phyloP scores from a whole-genome alignment of 2,888 invertebrate species.

The Anagyrus pseudococci region DNA sequence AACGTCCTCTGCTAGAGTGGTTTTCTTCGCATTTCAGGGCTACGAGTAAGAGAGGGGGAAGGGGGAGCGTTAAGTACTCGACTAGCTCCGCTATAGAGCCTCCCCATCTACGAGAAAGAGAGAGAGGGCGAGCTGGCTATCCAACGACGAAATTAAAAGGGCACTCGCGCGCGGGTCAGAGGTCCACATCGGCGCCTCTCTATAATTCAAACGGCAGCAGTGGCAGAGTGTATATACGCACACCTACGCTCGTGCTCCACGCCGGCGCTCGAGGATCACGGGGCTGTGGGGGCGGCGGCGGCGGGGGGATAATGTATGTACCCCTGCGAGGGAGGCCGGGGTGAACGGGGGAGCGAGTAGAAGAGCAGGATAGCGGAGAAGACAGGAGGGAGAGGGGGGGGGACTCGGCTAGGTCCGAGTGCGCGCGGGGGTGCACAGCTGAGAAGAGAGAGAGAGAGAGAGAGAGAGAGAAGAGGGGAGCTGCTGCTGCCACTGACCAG shows the following conservation, averaged over 20 bases:
- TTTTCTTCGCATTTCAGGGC: not conserved
- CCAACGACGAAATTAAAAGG: conserved; percentile 50
- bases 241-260: not conserved
- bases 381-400: conserved; percentile 51
- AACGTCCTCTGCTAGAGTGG: too few relatives aligned
- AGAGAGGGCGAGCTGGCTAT: too few relatives aligned
- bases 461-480: not conserved
- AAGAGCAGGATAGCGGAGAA: conserved; percentile 18
- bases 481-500: too few relatives aligned
- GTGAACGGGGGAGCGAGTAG: conserved; percentile 39
- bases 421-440: not conserved
- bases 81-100: not conserved
- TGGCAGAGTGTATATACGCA: conserved; percentile 40
- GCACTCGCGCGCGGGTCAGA: conserved; percentile 35
- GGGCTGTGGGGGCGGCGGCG: not conserved
- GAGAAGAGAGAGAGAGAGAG: not conserved
- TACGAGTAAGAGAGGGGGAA: too few relatives aligned
- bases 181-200: conserved; percentile 46
- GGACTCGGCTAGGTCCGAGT: conserved; percentile 41
- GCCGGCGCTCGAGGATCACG: conserved; percentile 45
- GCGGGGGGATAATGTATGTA: conserved; percentile 59
- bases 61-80: not conserved
- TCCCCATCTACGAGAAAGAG: too few relatives aligned
- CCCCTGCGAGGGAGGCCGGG: conserved; percentile 53
- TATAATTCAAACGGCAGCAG: conserved; percentile 57